Percentiles rank a stretch among this genome's conserved stretches.
These are phyloP conservation scores for Phengaris alcon DNA, from an alignment of 2,888 invertebrate species.

Conservation along the genomic window DNA sequence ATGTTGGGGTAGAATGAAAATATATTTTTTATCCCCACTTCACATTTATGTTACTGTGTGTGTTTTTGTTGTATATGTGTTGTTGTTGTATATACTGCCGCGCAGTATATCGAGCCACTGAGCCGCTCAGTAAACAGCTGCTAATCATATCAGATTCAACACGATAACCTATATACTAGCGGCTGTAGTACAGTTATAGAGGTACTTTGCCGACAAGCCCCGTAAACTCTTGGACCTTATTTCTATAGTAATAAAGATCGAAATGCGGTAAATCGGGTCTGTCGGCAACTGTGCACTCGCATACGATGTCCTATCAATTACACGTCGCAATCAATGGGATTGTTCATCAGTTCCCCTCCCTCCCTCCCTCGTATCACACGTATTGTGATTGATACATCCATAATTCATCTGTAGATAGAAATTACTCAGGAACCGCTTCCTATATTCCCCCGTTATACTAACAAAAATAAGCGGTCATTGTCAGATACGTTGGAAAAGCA, in stretches of 20 bases:
- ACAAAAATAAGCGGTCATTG: too few species aligned
- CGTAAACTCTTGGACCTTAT: neutral
- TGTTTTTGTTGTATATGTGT: too few species aligned
- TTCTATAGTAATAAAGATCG: neutral
- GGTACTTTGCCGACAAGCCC: neutral
- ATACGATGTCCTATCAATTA: conserved; percentile 3
- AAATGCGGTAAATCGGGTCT: too few species aligned
- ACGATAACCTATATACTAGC: neutral
- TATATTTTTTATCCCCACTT: too few species aligned
- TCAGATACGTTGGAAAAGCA: too few species aligned
- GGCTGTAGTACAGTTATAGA: too few species aligned
- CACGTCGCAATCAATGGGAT: conserved; percentile 26
- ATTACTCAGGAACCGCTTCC: neutral
- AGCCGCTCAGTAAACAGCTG: neutral
- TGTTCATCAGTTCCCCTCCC: conserved; percentile 9
- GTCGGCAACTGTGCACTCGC: neutral
- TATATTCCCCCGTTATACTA: too few species aligned
- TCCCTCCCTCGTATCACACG: too few species aligned
- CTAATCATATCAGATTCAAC: neutral
- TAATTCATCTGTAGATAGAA: neutral
- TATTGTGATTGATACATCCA: neutral
- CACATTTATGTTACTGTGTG: too few species aligned
- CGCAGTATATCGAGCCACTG: neutral
- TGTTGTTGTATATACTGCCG: too few species aligned
- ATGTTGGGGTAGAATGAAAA: too few species aligned